A percentile compares a stretch with the other conserved stretches of the same genome.
Conservation (phyloP, 1,140 invertebrate genomes). For the Tribolium castaneum region DNA sequence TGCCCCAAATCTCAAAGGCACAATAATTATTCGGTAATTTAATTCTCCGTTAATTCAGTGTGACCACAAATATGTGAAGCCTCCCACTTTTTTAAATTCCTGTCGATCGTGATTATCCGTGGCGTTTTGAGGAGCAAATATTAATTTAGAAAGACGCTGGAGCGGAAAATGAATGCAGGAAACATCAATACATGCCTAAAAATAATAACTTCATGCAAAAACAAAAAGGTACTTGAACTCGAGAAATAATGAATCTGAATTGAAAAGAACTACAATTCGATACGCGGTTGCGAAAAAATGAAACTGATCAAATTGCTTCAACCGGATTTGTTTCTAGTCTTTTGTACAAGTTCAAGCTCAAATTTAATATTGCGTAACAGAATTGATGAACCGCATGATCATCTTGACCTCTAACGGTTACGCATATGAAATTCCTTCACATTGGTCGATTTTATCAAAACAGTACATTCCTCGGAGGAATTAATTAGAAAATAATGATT, state of each 20-base stretch:
- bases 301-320: neutral
- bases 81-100: too few relatives aligned
- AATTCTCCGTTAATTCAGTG: neutral
- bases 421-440: constrained; percentile 10
- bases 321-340: neutral
- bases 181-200: neutral
- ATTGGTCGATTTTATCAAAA: neutral
- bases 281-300: neutral
- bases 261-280: neutral
- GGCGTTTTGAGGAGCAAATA: neutral
- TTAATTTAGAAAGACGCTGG: neutral
- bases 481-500: constrained; percentile 19
- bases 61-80: neutral
- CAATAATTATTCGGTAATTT: neutral
- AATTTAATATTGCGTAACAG: neutral
- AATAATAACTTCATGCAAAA: neutral
- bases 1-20: neutral
- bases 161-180: neutral
- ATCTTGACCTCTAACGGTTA: constrained; percentile 19
- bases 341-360: constrained; percentile 2
- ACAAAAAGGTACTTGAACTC: neutral
- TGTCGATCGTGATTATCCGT: neutral
- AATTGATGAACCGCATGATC: constrained; percentile 16
- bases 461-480: neutral
- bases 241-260: neutral